A percentile compares a stretch with the other conserved stretches of the same genome.
Evolutionary conservation across 1,140 invertebrate species (phyloP).

Genomic region (Brachionus asplanchnoidis): DNA sequence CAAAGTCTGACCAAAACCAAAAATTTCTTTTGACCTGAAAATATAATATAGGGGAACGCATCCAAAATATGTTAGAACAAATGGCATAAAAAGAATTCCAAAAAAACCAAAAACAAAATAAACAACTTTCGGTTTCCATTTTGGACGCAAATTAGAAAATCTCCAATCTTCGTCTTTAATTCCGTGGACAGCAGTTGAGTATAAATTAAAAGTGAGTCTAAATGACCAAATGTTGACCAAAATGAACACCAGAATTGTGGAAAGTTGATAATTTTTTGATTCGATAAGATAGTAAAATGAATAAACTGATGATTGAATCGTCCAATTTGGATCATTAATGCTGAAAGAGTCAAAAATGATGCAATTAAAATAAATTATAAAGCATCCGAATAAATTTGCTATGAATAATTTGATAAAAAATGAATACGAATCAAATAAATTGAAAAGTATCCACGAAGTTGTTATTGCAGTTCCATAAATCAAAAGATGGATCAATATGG

Average conservation of each 20-base stretch:
- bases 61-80: neutral
- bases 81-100: neutral
- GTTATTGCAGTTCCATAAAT: neutral
- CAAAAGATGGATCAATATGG: neutral
- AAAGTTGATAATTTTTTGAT: neutral
- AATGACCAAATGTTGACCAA: conserved; percentile 7
- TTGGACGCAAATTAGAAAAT: conserved; percentile 3
- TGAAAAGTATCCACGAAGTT: neutral
- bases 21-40: neutral
- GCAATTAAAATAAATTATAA: conserved; percentile 8
- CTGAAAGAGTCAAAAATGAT: conserved; percentile 27
- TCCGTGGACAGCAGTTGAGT: neutral
- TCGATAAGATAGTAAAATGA: neutral
- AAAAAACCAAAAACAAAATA: conserved; percentile 27
- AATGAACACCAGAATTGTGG: neutral
- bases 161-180: conserved; percentile 35
- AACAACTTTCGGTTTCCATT: neutral
- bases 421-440: neutral
- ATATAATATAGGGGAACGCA: neutral
- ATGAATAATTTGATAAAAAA: neutral
- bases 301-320: neutral
- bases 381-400: neutral
- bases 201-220: conserved; percentile 31
- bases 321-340: conserved; percentile 34
- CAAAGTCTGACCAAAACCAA: neutral